Percentiles rank a stretch among this genome's conserved stretches.
Conservation (phyloP, 2,888 invertebrate species). For the Rhamphomyia laevipes region DNA sequence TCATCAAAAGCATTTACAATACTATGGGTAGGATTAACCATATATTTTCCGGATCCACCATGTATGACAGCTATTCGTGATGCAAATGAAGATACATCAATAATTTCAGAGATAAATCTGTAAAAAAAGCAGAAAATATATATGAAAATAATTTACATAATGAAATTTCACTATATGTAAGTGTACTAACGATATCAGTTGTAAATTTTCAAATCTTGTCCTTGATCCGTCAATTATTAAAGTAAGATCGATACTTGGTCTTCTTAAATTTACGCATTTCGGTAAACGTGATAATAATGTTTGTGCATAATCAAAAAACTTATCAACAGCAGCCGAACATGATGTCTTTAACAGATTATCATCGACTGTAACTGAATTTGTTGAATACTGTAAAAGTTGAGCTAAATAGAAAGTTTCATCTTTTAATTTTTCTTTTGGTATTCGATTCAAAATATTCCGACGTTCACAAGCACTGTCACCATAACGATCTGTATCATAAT, state of each 20-base stretch:
- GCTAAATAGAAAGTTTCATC: conserved; percentile 28
- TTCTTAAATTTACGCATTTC: conserved; percentile 12
- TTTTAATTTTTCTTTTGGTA: conserved; percentile 21
- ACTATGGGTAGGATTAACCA: conserved; percentile 47
- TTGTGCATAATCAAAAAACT: conserved; percentile 43
- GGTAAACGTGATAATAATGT: conserved; percentile 23
- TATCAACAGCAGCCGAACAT: conserved; percentile 38
- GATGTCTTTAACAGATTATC: conserved; percentile 40
- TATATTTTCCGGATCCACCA: conserved; percentile 48
- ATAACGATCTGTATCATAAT: conserved; percentile 6
- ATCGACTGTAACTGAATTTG: conserved; percentile 17
- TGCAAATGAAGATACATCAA: conserved; percentile 46
- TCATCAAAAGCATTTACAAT: conserved; percentile 38
- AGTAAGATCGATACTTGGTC: conserved; percentile 43
- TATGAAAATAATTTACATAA: no score
- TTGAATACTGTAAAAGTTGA: conserved; percentile 23
- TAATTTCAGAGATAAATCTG: conserved; percentile 48
- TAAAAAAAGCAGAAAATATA: no score
- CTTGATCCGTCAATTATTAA: conserved; percentile 48
- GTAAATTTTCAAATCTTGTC: conserved; percentile 43
- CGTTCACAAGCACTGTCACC: conserved; percentile 16
- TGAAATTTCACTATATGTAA: conserved; percentile 2
- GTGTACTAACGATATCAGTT: conserved; percentile 43
- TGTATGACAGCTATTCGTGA: conserved; percentile 51
- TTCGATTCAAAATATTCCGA: conserved; percentile 14